phyloP scores from a whole-genome alignment of 2,888 invertebrate species.

The Himalopsyche japonica region DNA sequence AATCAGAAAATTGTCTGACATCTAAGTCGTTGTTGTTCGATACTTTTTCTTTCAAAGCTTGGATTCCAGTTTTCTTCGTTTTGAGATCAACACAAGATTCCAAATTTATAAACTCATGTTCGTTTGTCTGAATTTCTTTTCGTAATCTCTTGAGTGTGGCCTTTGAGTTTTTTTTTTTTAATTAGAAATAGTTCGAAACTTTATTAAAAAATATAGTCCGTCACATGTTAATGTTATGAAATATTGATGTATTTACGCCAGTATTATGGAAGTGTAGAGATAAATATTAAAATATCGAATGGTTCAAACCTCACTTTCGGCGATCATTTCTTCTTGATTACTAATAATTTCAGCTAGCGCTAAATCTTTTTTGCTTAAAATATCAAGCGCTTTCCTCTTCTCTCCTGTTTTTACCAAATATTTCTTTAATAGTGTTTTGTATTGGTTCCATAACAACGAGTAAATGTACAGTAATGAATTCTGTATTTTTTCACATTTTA shows the following conservation, averaged over 20 bases:
- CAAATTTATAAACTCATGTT: constrained; percentile 2
- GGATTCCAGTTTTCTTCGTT: constrained; percentile 3
- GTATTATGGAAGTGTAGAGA: no score
- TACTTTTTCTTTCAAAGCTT: background rate
- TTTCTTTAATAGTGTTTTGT: constrained; percentile 10
- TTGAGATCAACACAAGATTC: background rate
- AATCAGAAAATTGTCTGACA: constrained; percentile 6
- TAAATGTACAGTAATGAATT: background rate
- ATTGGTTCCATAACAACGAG: background rate
- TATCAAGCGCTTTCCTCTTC: constrained; percentile 6
- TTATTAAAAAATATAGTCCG: no score
- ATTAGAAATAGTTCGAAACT: no score
- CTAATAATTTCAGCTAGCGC: constrained; percentile 7
- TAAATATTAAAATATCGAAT: background rate
- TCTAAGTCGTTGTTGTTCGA: background rate
- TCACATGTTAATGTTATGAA: no score
- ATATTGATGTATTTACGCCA: no score
- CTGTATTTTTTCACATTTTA: constrained; percentile 3
- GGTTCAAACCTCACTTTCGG: background rate
- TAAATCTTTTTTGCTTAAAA: constrained; percentile 4
- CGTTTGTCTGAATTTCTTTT: constrained; percentile 6
- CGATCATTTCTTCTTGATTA: constrained; percentile 6
- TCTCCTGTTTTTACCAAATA: background rate
- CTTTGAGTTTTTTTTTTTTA: no score
- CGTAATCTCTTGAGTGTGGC: background rate